Percentiles rank a stretch among this genome's conserved stretches.
These are phyloP conservation scores for Hypena proboscidalis DNA, from an alignment of 2,888 invertebrate species.

Conservation along the genomic window DNA sequence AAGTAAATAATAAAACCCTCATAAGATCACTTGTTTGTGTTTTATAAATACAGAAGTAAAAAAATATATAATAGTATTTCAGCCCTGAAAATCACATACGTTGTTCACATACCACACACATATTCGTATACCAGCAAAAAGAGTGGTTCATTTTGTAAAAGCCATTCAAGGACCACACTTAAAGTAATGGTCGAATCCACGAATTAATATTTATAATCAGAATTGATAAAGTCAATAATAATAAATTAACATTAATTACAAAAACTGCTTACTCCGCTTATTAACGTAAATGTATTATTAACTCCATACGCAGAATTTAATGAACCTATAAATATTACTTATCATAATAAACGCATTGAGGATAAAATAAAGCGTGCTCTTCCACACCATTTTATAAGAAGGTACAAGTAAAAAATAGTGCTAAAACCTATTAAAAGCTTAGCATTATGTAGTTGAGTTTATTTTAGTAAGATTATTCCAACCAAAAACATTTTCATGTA, in stretches of 20 bases:
- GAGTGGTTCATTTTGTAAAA: not conserved
- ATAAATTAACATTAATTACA: constrained; percentile 25
- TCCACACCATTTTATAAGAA: not conserved
- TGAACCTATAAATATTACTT: constrained; percentile 25
- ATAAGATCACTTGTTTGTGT: no score
- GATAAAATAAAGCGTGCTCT: constrained; percentile 1
- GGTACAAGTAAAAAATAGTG: no score
- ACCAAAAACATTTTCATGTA: no score
- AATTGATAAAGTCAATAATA: constrained; percentile 14
- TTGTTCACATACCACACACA: no score
- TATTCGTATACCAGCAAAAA: no score
- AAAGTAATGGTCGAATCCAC: not conserved
- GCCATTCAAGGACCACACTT: not conserved
- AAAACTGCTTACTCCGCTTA: constrained; percentile 15
- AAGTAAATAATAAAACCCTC: no score
- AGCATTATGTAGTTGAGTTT: no score
- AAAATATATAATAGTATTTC: no score
- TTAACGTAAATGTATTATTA: constrained; percentile 16
- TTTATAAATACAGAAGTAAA: no score
- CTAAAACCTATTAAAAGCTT: no score
- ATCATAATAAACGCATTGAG: constrained; percentile 9
- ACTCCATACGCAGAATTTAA: constrained; percentile 19
- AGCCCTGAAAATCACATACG: no score
- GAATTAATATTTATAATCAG: constrained; percentile 3
- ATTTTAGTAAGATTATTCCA: no score